Evolutionary conservation across 2,888 invertebrate genomes (phyloP).

Genomic region (Chaetoderma sp.): DNA sequence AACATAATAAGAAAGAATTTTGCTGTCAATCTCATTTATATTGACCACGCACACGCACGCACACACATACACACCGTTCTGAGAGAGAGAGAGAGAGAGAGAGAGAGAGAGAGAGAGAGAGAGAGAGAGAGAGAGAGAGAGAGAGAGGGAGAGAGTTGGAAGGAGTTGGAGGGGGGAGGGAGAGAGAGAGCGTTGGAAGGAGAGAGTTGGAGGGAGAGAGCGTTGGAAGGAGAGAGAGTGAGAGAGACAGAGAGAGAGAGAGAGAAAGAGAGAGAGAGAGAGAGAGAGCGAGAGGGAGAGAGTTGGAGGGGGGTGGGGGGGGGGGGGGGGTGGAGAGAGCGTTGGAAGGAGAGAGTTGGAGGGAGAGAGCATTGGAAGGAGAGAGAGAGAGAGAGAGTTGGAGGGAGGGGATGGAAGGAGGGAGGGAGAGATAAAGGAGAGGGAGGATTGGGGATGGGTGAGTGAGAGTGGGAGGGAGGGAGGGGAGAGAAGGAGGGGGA

Average conservation of each 20-base stretch:
- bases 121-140: constrained; percentile 13
- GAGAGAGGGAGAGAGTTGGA: not conserved
- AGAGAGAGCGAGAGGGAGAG: too few species aligned
- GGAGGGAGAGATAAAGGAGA: constrained; percentile 5
- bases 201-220: too few species aligned
- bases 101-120: constrained; percentile 24
- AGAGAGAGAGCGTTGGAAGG: constrained; percentile 4
- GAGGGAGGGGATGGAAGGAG: not conserved
- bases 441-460: not conserved
- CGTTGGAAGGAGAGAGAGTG: constrained; percentile 11
- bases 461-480: not conserved
- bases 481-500: not conserved
- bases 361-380: not conserved
- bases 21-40: not conserved
- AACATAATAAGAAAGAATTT: not conserved
- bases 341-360: too few species aligned
- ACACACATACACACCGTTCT: not conserved
- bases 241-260: constrained; percentile 16
- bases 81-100: constrained; percentile 12
- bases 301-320: too few species aligned
- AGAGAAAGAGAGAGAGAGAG: constrained; percentile 21
- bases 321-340: not conserved
- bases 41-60: not conserved
- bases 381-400: not conserved
- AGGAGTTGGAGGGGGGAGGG: not conserved